Conservation (phyloP, 2,113 vertebrate genomes). For the Dunckerocampus dactyliophorus region DNA sequence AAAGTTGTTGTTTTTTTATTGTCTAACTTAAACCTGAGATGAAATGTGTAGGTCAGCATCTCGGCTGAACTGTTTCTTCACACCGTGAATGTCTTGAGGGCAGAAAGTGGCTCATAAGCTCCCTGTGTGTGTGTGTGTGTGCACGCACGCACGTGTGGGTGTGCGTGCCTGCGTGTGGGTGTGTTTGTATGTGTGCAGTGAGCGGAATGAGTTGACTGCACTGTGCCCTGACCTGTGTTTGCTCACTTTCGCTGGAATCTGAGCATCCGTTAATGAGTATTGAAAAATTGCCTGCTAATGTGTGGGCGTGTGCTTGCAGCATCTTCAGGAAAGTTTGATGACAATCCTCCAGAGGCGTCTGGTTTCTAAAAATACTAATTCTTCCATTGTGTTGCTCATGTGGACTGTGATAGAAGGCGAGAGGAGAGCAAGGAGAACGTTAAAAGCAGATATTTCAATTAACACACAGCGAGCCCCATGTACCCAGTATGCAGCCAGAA, state of each 20-base stretch:
- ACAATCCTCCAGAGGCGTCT: slow-evolving; percentile 57
- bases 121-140: slow-evolving; percentile 22
- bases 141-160: slow-evolving; percentile 22
- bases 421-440: slow-evolving; percentile 10
- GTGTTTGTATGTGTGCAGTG: slow-evolving; percentile 46
- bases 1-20: slow-evolving; percentile 27
- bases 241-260: slow-evolving; percentile 2
- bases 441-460: slow-evolving; percentile 16
- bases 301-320: slow-evolving; percentile 20
- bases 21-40: slow-evolving; percentile 30
- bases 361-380: slow-evolving; percentile 70
- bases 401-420: slow-evolving; percentile 38
- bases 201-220: slow-evolving; percentile 47
- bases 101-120: slow-evolving; percentile 38
- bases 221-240: slow-evolving; percentile 19
- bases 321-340: slow-evolving; percentile 56
- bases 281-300: slow-evolving; percentile 22
- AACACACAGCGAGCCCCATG: slow-evolving; percentile 12
- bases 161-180: slow-evolving; percentile 25
- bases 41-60: slow-evolving; percentile 58
- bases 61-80: slow-evolving; percentile 8
- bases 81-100: slow-evolving; percentile 39
- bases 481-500: slow-evolving; percentile 30
- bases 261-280: slow-evolving; percentile 16
- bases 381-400: slow-evolving; percentile 50